phyloP scores from a whole-genome alignment of 2,113 vertebrate species.

The Gnathonemus echidnorhynchus region DNA sequence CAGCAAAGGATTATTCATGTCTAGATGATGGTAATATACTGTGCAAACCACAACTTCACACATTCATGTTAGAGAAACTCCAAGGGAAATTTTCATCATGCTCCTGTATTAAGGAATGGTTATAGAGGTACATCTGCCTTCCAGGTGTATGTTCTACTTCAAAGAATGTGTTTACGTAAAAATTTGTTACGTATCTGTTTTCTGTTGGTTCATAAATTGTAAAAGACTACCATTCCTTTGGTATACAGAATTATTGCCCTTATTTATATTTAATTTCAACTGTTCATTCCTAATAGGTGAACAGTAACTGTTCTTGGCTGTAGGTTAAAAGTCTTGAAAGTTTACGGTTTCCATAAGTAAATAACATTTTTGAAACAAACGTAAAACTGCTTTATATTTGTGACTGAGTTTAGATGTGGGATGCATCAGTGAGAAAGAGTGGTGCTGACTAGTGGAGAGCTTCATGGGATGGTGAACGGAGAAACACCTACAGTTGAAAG shows the following conservation, averaged over 20 bases:
- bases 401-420: conserved; percentile 47
- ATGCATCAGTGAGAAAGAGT: neutral
- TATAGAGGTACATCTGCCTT: neutral
- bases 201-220: neutral
- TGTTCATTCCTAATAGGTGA: conserved; percentile 66
- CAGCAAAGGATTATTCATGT: neutral
- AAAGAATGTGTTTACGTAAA: neutral
- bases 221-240: conserved; percentile 38
- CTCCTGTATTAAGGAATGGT: neutral
- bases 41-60: neutral
- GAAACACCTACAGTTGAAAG: neutral
- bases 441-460: neutral
- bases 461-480: neutral
- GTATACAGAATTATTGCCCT: conserved; percentile 34
- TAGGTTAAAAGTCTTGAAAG: conserved; percentile 38
- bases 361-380: conserved; percentile 47
- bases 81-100: neutral
- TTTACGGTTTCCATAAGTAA: conserved; percentile 44
- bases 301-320: conserved; percentile 56
- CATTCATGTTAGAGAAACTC: neutral
- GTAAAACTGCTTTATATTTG: conserved; percentile 54
- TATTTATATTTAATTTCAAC: conserved; percentile 60
- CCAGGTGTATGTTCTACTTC: neutral
- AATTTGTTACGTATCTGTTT: neutral
- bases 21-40: neutral